Evolutionary conservation across 2,888 invertebrate genomes (phyloP).

Genomic region (Atethmia centrago): DNA sequence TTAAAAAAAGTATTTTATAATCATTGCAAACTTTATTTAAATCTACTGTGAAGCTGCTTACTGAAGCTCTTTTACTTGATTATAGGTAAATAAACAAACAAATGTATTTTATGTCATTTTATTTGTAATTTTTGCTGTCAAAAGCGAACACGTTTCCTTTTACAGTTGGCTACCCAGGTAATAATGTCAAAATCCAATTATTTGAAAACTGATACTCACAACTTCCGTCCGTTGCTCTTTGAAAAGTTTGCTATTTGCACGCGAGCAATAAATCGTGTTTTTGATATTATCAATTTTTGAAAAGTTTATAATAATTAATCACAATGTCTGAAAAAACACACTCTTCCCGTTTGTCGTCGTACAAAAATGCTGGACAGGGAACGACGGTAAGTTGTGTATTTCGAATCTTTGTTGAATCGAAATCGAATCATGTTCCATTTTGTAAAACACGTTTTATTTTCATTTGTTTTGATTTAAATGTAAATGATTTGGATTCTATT

Average conservation of each 20-base stretch:
- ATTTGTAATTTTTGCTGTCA: neutral
- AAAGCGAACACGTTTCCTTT: neutral
- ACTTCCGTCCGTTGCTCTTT: slow-evolving; percentile 55
- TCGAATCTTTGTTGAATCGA: slow-evolving; percentile 28
- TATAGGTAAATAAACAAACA: neutral
- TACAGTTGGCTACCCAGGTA: slow-evolving; percentile 19
- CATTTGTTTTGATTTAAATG: neutral
- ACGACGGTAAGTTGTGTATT: slow-evolving; percentile 90
- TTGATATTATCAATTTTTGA: slow-evolving; percentile 12
- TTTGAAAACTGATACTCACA: neutral
- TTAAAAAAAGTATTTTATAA: neutral
- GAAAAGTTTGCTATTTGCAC: slow-evolving; percentile 16
- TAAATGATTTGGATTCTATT: neutral
- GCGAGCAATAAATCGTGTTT: neutral
- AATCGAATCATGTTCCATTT: slow-evolving; percentile 5
- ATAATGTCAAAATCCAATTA: slow-evolving; percentile 2
- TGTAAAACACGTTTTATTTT: slow-evolving; percentile 1
- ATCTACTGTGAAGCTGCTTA: neutral
- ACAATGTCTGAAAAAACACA: slow-evolving; percentile 91
- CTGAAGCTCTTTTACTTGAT: neutral
- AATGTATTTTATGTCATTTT: neutral
- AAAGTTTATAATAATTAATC: slow-evolving; percentile 47
- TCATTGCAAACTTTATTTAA: too few relatives aligned
- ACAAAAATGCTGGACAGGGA: slow-evolving; percentile 95
- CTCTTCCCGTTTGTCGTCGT: slow-evolving; percentile 92